Conservation (phyloP, 2,888 invertebrate genomes). For the Byasa hedistus region DNA sequence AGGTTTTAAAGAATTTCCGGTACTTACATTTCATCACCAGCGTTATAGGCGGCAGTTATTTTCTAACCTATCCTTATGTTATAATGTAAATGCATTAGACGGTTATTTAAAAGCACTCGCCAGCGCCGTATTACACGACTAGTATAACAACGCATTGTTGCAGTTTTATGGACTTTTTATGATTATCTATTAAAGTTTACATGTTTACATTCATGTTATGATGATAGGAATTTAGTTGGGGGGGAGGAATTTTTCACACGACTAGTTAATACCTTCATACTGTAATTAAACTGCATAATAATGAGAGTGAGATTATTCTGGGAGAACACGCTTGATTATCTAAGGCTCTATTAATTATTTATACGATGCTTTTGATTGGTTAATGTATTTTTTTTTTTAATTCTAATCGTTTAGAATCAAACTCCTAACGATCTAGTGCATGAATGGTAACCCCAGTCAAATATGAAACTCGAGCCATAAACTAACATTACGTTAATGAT, state of each 20-base stretch:
- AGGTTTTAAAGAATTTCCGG: neutral
- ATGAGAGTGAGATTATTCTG: too few relatives aligned
- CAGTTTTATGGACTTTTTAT: neutral
- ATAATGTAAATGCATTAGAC: conserved; percentile 26
- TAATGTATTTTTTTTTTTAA: too few relatives aligned
- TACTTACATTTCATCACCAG: conserved; percentile 11
- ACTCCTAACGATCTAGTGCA: neutral
- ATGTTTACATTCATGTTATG: neutral
- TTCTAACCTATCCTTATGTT: conserved; percentile 18
- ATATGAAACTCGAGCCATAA: conserved; percentile 5
- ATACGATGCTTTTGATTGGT: too few relatives aligned
- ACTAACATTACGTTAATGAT: conserved; percentile 12
- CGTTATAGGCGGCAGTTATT: conserved; percentile 13
- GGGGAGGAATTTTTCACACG: too few relatives aligned
- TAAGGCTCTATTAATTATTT: too few relatives aligned
- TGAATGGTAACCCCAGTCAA: conserved; percentile 1
- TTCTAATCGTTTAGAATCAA: too few relatives aligned
- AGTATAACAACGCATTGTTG: neutral
- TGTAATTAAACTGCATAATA: too few relatives aligned
- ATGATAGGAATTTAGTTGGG: too few relatives aligned
- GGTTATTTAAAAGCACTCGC: conserved; percentile 24
- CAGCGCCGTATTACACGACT: conserved; percentile 6
- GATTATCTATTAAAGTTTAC: neutral
- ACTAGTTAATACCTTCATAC: too few relatives aligned
- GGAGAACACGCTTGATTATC: too few relatives aligned